Evolutionary conservation across 2,113 vertebrate genomes (phyloP).

Genomic region (Helogale parvula): DNA sequence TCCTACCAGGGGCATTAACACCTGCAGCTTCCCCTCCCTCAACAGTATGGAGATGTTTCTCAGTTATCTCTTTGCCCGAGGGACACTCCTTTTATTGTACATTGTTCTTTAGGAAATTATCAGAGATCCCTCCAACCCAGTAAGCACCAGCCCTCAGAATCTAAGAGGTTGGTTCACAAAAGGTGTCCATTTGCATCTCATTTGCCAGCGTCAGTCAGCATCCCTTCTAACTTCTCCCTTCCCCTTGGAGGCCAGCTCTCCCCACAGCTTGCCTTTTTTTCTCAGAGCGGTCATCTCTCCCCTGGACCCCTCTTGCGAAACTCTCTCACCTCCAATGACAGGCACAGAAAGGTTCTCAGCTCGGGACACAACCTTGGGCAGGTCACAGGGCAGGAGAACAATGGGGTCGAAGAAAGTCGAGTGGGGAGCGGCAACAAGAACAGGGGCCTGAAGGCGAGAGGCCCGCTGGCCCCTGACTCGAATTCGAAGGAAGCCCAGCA

Average conservation of each 20-base stretch:
- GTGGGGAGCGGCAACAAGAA: conserved; percentile 93
- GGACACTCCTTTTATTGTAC: neutral
- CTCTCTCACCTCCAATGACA: conserved; percentile 91
- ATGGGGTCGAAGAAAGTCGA: conserved; percentile 93
- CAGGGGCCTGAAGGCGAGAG: conserved; percentile 87
- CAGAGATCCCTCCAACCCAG: neutral
- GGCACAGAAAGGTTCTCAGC: conserved; percentile 91
- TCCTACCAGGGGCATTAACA: neutral
- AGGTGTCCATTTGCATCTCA: neutral
- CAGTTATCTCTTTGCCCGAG: neutral
- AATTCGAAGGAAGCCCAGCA: conserved; percentile 90
- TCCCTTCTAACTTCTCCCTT: neutral
- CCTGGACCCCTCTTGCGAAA: neutral
- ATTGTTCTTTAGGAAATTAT: neutral
- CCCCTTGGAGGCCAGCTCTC: neutral
- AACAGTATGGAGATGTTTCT: neutral
- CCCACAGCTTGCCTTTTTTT: neutral
- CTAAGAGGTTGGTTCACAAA: neutral
- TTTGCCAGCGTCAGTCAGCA: neutral
- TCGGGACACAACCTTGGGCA: conserved; percentile 91
- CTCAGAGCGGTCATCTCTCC: neutral
- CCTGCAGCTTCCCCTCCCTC: neutral
- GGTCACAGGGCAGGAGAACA: conserved; percentile 86
- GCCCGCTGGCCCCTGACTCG: conserved; percentile 90
- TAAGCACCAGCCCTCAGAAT: neutral